A percentile compares a stretch with the other conserved stretches of the same genome.
These are phyloP conservation scores for Drosophila mimetica DNA, from an alignment of 2,888 invertebrate species.

Conservation along the genomic window DNA sequence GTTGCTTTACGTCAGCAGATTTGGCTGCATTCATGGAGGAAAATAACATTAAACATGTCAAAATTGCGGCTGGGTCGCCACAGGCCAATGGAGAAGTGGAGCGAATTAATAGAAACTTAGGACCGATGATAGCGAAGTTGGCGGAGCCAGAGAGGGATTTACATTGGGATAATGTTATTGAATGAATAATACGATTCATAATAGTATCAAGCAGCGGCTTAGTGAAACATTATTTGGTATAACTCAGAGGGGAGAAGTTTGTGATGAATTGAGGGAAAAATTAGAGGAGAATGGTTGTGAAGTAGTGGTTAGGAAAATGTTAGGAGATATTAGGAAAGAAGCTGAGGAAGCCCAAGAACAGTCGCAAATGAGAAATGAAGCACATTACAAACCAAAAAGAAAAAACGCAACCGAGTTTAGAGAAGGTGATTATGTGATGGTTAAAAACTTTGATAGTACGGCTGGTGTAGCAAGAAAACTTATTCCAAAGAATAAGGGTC, in stretches of 20 bases:
- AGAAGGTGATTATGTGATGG: constrained; percentile 2
- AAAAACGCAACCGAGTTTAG: background rate
- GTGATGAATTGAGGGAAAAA: background rate
- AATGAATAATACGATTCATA: constrained; percentile 1
- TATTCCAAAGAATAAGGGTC: constrained; percentile 1
- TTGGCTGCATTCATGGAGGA: too few relatives aligned
- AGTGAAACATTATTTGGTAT: too few relatives aligned
- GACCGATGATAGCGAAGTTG: too few relatives aligned
- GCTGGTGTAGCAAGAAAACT: too few relatives aligned
- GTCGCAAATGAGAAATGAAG: background rate
- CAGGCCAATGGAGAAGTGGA: too few relatives aligned
- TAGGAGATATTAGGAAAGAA: background rate
- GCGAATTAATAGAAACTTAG: too few relatives aligned
- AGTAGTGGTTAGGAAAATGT: background rate
- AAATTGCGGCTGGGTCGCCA: background rate
- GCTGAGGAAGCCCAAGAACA: background rate
- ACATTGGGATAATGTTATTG: background rate
- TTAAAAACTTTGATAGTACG: constrained; percentile 7
- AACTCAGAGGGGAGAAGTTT: too few relatives aligned
- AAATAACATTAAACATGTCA: too few relatives aligned
- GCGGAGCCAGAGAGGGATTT: too few relatives aligned
- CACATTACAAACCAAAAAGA: background rate
- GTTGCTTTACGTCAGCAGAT: too few relatives aligned
- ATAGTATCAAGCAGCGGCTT: background rate
- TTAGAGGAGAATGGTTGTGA: background rate